phyloP scores from a whole-genome alignment of 2,888 invertebrate genomes.

The Itoplectis maculator region DNA sequence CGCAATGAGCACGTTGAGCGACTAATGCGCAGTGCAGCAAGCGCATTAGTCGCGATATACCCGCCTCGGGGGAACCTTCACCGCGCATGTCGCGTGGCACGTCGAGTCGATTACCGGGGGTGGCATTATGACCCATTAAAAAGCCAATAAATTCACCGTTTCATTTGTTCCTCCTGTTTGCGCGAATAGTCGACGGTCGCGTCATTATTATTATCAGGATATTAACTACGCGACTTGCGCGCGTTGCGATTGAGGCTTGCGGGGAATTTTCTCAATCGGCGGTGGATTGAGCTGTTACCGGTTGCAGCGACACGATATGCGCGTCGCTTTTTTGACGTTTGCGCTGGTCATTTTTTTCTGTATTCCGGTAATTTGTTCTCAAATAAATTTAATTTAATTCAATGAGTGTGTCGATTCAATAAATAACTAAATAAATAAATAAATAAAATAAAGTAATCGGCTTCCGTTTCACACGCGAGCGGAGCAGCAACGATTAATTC shows the following conservation, averaged over 20 bases:
- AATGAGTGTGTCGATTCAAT: too few species aligned
- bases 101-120: constrained; percentile 64
- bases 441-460: too few species aligned
- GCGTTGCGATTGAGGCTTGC: constrained; percentile 8
- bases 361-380: too few species aligned
- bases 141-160: constrained; percentile 64
- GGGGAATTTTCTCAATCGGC: background rate
- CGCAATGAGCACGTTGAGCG: too few species aligned
- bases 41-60: constrained; percentile 17
- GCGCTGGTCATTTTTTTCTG: too few species aligned
- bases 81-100: constrained; percentile 48
- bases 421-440: too few species aligned
- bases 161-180: constrained; percentile 64
- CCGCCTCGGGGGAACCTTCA: constrained; percentile 5
- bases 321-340: background rate
- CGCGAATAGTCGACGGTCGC: constrained; percentile 37
- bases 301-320: background rate
- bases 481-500: constrained; percentile 42
- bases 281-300: background rate
- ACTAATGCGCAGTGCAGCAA: constrained; percentile 24
- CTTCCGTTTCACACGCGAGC: constrained; percentile 40
- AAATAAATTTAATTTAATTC: too few species aligned
- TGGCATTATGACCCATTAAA: constrained; percentile 69
- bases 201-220: constrained; percentile 25
- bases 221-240: constrained; percentile 3